phyloP scores from a whole-genome alignment of 2,888 invertebrate genomes.

The Drosophila maculinotata region DNA sequence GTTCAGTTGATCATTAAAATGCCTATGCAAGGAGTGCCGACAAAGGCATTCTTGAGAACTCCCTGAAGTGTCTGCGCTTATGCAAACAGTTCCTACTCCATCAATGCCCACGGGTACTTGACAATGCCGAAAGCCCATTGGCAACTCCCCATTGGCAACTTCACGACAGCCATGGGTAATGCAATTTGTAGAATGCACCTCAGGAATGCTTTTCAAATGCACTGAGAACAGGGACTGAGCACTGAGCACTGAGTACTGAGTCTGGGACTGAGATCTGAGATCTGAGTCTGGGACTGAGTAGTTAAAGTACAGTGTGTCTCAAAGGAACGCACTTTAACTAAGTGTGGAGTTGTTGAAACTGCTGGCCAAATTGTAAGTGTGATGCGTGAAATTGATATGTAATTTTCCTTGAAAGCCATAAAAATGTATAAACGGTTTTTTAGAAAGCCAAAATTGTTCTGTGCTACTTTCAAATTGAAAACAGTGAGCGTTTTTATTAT shows the following conservation, averaged over 20 bases:
- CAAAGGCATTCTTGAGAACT: conserved; percentile 50
- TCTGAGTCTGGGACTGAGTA: conserved; percentile 3
- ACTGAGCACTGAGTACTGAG: not conserved
- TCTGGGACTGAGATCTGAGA: no score
- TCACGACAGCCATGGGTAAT: conserved; percentile 19
- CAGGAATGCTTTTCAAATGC: conserved; percentile 58
- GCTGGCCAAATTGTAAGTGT: conserved; percentile 2
- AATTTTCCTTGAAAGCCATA: conserved; percentile 11
- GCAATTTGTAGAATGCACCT: conserved; percentile 63
- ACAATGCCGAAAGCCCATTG: conserved; percentile 31
- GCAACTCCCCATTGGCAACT: conserved; percentile 44
- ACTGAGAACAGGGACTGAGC: conserved; percentile 15
- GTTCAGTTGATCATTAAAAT: conserved; percentile 40
- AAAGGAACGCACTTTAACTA: not conserved
- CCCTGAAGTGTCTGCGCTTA: conserved; percentile 33
- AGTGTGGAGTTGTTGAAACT: conserved; percentile 4
- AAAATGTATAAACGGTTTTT: not conserved
- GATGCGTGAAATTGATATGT: conserved; percentile 31
- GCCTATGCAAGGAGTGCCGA: conserved; percentile 39
- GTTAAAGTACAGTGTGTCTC: conserved; percentile 15
- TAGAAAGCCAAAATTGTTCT: conserved; percentile 13
- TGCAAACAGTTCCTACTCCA: conserved; percentile 32
- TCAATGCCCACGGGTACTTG: conserved; percentile 55
- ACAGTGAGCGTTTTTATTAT: not conserved
- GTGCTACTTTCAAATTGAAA: not conserved